phyloP scores from a whole-genome alignment of 1,140 invertebrate species.

The Ladona fulva region DNA sequence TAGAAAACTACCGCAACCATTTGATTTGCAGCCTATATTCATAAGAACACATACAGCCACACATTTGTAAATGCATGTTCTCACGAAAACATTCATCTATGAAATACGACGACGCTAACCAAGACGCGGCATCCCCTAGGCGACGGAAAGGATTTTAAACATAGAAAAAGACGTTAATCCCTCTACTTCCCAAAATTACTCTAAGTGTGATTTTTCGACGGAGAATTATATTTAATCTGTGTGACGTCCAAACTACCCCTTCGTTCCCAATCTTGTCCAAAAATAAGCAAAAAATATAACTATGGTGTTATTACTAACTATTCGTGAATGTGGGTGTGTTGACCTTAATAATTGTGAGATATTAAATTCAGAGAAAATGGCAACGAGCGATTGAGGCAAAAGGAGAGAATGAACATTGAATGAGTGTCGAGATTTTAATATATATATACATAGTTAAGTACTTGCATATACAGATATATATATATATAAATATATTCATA shows the following conservation, averaged over 20 bases:
- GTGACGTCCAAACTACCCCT: neutral
- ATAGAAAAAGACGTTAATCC: neutral
- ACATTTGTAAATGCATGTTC: too few relatives aligned
- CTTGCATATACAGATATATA: neutral
- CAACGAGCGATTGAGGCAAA: neutral
- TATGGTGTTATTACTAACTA: neutral
- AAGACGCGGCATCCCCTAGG: too few relatives aligned
- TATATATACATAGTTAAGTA: neutral
- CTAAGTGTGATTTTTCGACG: neutral
- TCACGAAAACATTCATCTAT: too few relatives aligned
- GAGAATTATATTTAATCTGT: neutral
- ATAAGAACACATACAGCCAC: too few relatives aligned
- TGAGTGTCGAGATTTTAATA: neutral
- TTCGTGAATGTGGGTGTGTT: neutral
- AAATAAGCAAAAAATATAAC: neutral
- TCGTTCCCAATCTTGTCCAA: neutral
- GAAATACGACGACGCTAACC: too few relatives aligned
- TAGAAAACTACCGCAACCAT: too few relatives aligned
- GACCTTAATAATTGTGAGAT: neutral
- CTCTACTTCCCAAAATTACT: neutral
- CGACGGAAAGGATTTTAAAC: too few relatives aligned
- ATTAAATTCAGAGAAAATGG: neutral
- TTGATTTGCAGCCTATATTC: too few relatives aligned
- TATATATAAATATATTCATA: neutral
- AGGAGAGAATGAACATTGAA: neutral